Percentiles rank a stretch among this genome's conserved stretches.
These are phyloP conservation scores for Pissodes strobi DNA, from an alignment of 1,140 invertebrate genomes.

Conservation along the genomic window DNA sequence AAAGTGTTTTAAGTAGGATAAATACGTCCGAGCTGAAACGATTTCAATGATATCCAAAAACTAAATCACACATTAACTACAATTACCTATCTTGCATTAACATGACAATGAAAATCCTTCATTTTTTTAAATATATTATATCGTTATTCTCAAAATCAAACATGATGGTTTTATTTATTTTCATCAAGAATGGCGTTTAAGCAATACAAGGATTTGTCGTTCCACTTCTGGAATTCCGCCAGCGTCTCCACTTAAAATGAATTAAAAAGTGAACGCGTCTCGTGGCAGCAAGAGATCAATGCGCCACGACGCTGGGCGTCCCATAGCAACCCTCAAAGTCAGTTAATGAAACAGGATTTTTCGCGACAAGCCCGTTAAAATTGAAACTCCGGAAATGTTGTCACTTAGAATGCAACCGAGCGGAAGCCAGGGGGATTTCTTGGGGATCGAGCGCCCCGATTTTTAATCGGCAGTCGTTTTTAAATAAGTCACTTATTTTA, in stretches of 20 bases:
- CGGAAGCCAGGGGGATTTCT: slow-evolving; percentile 27
- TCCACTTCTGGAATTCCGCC: slow-evolving; percentile 8
- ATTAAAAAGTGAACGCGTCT: slow-evolving; percentile 46
- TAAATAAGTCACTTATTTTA: slow-evolving; percentile 40
- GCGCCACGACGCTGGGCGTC: slow-evolving; percentile 24
- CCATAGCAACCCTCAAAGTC: slow-evolving; percentile 51
- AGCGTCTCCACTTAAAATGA: slow-evolving; percentile 31
- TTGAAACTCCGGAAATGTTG: slow-evolving; percentile 42
- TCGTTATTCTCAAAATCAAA: not conserved
- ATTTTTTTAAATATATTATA: not conserved
- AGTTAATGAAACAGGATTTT: slow-evolving; percentile 55
- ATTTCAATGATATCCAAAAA: no score
- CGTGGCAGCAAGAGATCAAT: slow-evolving; percentile 41
- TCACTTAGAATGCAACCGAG: slow-evolving; percentile 37
- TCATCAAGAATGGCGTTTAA: no score
- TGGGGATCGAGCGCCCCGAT: slow-evolving; percentile 16
- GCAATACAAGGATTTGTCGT: slow-evolving; percentile 15
- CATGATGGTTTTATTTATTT: no score
- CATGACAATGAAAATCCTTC: not conserved
- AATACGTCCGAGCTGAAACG: no score
- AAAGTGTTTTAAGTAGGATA: no score
- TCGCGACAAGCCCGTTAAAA: slow-evolving; percentile 48
- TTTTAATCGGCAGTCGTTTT: slow-evolving; percentile 35
- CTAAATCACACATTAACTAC: no score
- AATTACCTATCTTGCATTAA: no score